These are phyloP conservation scores for Lagopus muta DNA, from an alignment of 2,113 vertebrate species.

Conservation along the genomic window DNA sequence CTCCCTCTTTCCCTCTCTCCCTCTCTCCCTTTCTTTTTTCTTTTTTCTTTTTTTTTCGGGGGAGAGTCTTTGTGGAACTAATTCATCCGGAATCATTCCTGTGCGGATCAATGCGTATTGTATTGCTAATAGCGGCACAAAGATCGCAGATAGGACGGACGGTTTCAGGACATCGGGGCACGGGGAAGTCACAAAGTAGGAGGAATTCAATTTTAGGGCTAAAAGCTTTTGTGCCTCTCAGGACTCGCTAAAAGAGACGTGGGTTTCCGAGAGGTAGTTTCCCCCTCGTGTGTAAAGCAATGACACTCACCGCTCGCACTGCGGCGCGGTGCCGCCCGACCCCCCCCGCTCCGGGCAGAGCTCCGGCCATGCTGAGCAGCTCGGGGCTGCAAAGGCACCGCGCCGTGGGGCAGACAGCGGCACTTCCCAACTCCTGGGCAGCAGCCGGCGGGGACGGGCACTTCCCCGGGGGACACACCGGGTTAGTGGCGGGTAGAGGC, in stretches of 20 bases:
- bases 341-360: too few relatives aligned
- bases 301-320: constrained; percentile 44
- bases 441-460: background rate
- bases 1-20: too few relatives aligned
- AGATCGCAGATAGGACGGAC: background rate
- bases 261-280: background rate
- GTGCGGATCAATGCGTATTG: background rate
- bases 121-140: background rate
- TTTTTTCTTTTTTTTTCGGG: background rate
- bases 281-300: constrained; percentile 35
- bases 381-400: background rate
- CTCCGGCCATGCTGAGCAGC: too few relatives aligned
- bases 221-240: background rate
- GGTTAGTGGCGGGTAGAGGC: background rate
- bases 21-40: too few relatives aligned
- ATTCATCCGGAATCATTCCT: background rate
- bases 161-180: background rate
- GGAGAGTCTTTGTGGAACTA: background rate
- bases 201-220: constrained; percentile 23
- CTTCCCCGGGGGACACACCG: rapidly evolving
- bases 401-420: too few relatives aligned
- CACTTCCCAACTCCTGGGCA: background rate
- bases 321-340: background rate
- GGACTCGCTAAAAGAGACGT: background rate
- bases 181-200: background rate